These are phyloP conservation scores for Brachypodius melanocephalos DNA, from an alignment of 2,113 vertebrate species.

Conservation along the genomic window DNA sequence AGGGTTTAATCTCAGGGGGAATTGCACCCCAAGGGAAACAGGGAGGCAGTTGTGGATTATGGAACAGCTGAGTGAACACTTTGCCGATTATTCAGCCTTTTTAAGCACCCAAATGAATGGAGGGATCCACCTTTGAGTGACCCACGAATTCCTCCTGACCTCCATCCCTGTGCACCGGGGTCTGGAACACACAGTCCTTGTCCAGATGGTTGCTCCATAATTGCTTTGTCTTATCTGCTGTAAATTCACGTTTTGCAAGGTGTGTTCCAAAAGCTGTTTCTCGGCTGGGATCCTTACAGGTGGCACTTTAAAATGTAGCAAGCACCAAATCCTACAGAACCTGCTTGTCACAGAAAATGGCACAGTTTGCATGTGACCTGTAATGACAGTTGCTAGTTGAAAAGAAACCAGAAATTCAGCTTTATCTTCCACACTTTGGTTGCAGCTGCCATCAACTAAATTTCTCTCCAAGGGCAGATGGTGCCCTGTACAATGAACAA, in stretches of 20 bases:
- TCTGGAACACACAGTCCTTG: background rate
- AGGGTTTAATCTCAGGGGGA: background rate
- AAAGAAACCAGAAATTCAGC: constrained; percentile 71
- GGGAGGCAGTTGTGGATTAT: background rate
- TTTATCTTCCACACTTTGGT: constrained; percentile 69
- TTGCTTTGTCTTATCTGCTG: background rate
- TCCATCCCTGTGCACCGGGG: background rate
- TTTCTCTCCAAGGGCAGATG: constrained; percentile 78
- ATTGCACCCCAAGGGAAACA: background rate
- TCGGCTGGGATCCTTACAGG: constrained; percentile 47
- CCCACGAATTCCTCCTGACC: background rate
- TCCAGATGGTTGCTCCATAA: background rate
- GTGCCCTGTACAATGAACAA: constrained; percentile 79
- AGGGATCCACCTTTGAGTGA: background rate
- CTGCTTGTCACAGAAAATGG: constrained; percentile 65
- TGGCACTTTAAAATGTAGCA: constrained; percentile 52
- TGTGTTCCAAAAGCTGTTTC: constrained; percentile 31
- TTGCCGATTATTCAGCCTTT: background rate
- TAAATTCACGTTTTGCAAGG: constrained; percentile 17
- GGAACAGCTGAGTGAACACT: background rate
- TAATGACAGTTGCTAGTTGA: constrained; percentile 53
- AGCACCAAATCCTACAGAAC: constrained; percentile 45
- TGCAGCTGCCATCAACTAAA: constrained; percentile 72
- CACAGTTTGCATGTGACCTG: constrained; percentile 66
- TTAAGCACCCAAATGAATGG: background rate